Evolutionary conservation across 23 tunicate genomes (phyloP).

Genomic region (Ascidia mentula): DNA sequence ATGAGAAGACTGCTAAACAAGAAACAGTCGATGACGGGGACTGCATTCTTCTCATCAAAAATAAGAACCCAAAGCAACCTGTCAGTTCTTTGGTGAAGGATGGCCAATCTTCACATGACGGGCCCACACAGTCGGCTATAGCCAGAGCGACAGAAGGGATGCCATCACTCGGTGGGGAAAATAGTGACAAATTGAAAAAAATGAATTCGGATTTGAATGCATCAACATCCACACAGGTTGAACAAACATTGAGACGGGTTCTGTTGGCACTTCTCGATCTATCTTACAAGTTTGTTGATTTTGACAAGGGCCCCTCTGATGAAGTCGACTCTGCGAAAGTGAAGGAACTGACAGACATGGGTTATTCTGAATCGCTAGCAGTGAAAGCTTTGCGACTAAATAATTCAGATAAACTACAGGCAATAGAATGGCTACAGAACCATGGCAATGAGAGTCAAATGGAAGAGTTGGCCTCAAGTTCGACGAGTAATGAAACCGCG

Average conservation of each 20-base stretch:
- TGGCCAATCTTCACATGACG: constrained; percentile 44
- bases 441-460: constrained; percentile 17
- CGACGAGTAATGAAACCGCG: constrained; percentile 30
- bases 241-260: constrained; percentile 84
- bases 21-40: constrained; percentile 56
- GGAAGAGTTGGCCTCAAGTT: constrained; percentile 11
- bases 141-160: constrained; percentile 74
- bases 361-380: constrained; percentile 63
- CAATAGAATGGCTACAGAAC: constrained; percentile 76
- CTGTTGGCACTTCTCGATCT: constrained; percentile 84
- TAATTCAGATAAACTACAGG: constrained; percentile 48
- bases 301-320: constrained; percentile 44
- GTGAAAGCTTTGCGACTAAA: constrained; percentile 46
- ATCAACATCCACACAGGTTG: constrained; percentile 48
- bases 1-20: constrained; percentile 60
- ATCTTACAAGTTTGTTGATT: constrained; percentile 87
- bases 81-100: constrained; percentile 51
- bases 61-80: constrained; percentile 24
- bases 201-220: background rate
- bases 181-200: background rate
- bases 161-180: constrained; percentile 11
- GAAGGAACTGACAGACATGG: constrained; percentile 63
- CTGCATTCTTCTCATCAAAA: constrained; percentile 44
- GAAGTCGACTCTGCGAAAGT: constrained; percentile 1
- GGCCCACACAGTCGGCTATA: constrained; percentile 53